Evolutionary conservation across 2,888 invertebrate species (phyloP).

Genomic region (Heliconius cydno): DNA sequence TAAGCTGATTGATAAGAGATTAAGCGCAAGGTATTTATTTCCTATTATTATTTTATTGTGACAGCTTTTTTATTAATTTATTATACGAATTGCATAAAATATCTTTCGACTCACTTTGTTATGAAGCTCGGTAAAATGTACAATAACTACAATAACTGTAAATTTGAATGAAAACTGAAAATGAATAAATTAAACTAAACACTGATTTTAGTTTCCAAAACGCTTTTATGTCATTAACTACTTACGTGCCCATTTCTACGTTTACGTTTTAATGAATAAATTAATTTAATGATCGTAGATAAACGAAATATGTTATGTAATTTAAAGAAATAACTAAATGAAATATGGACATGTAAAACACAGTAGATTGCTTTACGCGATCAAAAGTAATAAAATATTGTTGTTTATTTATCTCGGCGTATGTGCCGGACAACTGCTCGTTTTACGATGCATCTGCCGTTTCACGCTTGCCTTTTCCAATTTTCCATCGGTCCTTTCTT

Average conservation of each 20-base stretch:
- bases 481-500: constrained; percentile 73
- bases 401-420: constrained; percentile 56
- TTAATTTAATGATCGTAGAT: constrained; percentile 4
- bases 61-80: too few species aligned
- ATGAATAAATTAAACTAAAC: neutral
- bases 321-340: constrained; percentile 3
- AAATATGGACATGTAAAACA: constrained; percentile 13
- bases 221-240: neutral
- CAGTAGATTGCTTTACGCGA: constrained; percentile 29
- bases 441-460: constrained; percentile 75
- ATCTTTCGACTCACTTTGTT: too few species aligned
- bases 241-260: neutral
- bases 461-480: constrained; percentile 78
- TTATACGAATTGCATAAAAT: too few species aligned
- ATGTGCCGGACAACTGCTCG: constrained; percentile 53
- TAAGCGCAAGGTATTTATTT: too few species aligned
- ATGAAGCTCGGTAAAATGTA: neutral
- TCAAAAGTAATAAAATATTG: constrained; percentile 37
- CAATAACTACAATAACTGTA: neutral
- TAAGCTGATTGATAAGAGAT: too few species aligned
- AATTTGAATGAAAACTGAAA: neutral
- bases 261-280: constrained; percentile 6
- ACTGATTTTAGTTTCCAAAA: neutral
- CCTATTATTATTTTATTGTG: too few species aligned
- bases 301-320: constrained; percentile 9